phyloP scores from a whole-genome alignment of 2,888 invertebrate genomes.

The Oscheius sp. region DNA sequence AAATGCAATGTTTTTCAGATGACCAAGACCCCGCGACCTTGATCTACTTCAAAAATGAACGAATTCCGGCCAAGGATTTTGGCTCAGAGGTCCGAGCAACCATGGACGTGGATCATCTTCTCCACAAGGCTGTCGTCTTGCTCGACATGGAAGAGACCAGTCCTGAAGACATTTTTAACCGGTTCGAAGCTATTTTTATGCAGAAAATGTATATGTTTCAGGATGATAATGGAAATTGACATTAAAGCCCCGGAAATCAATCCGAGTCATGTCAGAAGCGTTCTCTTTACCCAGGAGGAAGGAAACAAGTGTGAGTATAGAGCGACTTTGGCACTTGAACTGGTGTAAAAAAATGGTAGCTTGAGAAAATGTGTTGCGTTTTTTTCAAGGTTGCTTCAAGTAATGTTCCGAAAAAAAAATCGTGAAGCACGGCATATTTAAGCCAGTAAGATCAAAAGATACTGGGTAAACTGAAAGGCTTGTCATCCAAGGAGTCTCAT shows the following conservation, averaged over 20 bases:
- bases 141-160: conserved; percentile 77
- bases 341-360: no score
- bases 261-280: conserved; percentile 71
- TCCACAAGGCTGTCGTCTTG: conserved; percentile 77
- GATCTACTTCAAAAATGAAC: conserved; percentile 77
- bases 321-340: no score
- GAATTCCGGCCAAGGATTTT: conserved; percentile 79
- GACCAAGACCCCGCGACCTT: conserved; percentile 76
- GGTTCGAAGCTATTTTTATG: conserved; percentile 45
- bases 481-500: no score
- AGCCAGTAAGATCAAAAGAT: no score
- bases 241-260: conserved; percentile 74
- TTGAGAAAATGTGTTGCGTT: no score
- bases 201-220: conserved; percentile 40
- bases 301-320: conserved; percentile 69
- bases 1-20: no score
- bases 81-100: conserved; percentile 78
- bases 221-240: conserved; percentile 73
- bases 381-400: background rate
- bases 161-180: conserved; percentile 77
- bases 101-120: conserved; percentile 78
- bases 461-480: no score
- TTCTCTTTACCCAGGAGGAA: conserved; percentile 73
- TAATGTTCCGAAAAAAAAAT: background rate
- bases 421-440: no score